phyloP scores from a whole-genome alignment of 2,797 vertebrate genomes.

The Leptatherina wallacei region DNA sequence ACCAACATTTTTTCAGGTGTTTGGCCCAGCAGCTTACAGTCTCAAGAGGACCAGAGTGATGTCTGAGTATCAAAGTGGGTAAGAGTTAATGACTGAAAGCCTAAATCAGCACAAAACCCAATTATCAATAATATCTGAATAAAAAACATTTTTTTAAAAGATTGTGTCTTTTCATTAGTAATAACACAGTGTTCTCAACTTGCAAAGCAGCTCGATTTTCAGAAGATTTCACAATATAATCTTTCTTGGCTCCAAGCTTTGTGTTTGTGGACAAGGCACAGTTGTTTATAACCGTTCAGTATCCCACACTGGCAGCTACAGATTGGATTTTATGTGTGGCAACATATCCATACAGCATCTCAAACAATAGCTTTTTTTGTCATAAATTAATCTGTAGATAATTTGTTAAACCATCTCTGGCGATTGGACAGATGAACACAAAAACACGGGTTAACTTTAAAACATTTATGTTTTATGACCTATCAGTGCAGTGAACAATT shows the following conservation, averaged over 20 bases:
- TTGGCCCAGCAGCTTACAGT: slow-evolving; percentile 46
- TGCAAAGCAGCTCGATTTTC: not conserved
- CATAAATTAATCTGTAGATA: not conserved
- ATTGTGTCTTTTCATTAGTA: not conserved
- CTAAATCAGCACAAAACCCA: slow-evolving; percentile 57
- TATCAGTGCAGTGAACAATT: not conserved
- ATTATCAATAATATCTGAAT: slow-evolving; percentile 36
- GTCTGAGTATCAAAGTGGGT: slow-evolving; percentile 55
- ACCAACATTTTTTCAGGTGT: slow-evolving; percentile 43
- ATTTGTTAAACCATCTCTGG: too few species aligned
- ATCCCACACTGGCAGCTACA: slow-evolving; percentile 7
- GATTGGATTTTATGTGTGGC: not conserved
- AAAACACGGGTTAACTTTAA: not conserved
- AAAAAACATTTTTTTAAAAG: slow-evolving; percentile 8
- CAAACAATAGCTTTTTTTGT: not conserved
- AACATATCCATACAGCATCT: not conserved
- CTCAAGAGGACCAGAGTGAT: slow-evolving; percentile 55
- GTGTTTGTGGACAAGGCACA: not conserved
- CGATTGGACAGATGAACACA: too few species aligned
- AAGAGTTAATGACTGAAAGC: slow-evolving; percentile 50
- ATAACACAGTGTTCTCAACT: not conserved
- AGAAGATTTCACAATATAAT: not conserved
- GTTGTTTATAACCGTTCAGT: not conserved
- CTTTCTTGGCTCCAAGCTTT: not conserved
- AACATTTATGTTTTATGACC: not conserved